A percentile compares a stretch with the other conserved stretches of the same genome.
phyloP scores from a whole-genome alignment of 2,888 invertebrate genomes.

The Odontomyia ornata region DNA sequence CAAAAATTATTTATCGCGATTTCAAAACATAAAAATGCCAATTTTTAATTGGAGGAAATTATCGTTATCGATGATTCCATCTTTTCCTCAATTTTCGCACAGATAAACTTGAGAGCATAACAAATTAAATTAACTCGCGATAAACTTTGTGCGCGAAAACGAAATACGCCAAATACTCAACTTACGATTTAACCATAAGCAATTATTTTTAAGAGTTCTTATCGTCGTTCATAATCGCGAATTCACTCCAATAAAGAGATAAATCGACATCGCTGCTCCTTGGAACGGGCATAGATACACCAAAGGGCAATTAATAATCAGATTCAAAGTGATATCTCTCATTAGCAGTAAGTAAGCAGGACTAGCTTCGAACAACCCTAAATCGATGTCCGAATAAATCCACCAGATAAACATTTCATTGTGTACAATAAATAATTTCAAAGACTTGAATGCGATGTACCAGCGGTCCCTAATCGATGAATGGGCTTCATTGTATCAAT shows the following conservation, averaged over 20 bases:
- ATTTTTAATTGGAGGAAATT: conserved; percentile 28
- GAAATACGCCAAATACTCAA: not conserved
- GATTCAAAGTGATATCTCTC: conserved; percentile 45
- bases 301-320: conserved; percentile 44
- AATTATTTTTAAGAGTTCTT: conserved; percentile 18
- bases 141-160: not conserved
- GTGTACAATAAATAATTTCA: conserved; percentile 46
- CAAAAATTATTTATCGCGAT: too few relatives aligned
- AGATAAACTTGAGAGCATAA: conserved; percentile 15
- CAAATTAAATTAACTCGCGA: not conserved
- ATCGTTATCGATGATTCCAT: conserved; percentile 10
- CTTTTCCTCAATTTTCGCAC: conserved; percentile 17
- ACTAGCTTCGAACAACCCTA: conserved; percentile 20
- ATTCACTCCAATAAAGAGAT: conserved; percentile 17
- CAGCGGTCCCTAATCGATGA: conserved; percentile 38
- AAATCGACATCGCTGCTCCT: conserved; percentile 27
- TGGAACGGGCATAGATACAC: conserved; percentile 14
- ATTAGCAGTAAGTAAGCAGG: conserved; percentile 35
- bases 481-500: conserved; percentile 39
- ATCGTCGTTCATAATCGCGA: conserved; percentile 25
- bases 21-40: conserved; percentile 2
- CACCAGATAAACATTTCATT: conserved; percentile 45
- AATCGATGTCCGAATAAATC: conserved; percentile 46
- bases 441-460: conserved; percentile 30
- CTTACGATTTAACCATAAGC: not conserved